Evolutionary conservation across 2,797 vertebrate species (phyloP), one percentile per base, ranked within the genome.

Genomic region (Enteromius argenteus): DNA sequence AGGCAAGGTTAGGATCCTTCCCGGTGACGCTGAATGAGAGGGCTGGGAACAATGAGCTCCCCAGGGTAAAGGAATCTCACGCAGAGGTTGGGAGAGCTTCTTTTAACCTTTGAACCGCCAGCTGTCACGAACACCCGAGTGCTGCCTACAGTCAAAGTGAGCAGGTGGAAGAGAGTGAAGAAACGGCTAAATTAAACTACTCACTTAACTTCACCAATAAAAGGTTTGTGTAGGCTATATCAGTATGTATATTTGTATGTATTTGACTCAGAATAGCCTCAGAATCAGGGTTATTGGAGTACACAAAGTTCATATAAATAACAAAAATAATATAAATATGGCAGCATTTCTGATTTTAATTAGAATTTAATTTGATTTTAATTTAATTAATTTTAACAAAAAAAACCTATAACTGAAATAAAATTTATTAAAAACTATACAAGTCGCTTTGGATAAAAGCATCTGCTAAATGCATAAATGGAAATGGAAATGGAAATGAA

Each of bases 1-100:
- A 90, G 90, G 90, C 93, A 93, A 94, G 92, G 93, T 94, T 92
- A 92, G 88, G 81, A 88, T 87, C 89, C 86, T 62, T 88, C n/a
- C 64, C 32, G 67, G 46, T 68, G 81, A 83, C 85, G 86, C 88
- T 87, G 79, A 76, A 80, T 73, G 53, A 82, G 86, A 83, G 83
- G 53, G 37, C 86, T 56, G 79, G 69, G 68, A 89, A 72, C 35
- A 49, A 67, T 73, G 82, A 66, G 69, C 72, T 87, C 79, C 60
- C 77, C 7, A 30, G 39, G 67, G 86, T 56, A 56, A 72, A 72
- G 35, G 77, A 76, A 35, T 76, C 30, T 73, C 80, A 75, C 32
- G 51, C 19, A 60, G n/a, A 80, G 81, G 81, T 75, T 58, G 17
- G 14, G 69, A 66, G 49, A 80, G 79, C 53, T 42, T 79, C 83